These are phyloP conservation scores for Eutolmus rufibarbis DNA, from an alignment of 2,888 invertebrate genomes.

Conservation along the genomic window DNA sequence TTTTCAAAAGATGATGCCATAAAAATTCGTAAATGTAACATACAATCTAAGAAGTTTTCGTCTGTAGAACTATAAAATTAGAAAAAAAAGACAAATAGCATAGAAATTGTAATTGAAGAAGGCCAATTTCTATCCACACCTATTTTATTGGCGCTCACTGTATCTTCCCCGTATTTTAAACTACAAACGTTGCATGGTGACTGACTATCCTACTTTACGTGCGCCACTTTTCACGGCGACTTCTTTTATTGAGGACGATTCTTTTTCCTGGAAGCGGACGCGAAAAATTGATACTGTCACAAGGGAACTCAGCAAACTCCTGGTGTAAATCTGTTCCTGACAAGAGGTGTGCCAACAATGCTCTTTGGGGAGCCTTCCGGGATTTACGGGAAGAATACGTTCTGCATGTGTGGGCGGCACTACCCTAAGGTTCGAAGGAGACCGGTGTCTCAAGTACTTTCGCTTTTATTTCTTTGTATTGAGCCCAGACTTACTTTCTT, in stretches of 20 bases:
- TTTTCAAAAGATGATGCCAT: too few relatives aligned
- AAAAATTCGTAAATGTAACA: too few relatives aligned
- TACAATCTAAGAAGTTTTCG: too few relatives aligned
- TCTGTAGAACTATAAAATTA: too few relatives aligned
- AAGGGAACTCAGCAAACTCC: background rate
- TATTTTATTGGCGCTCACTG: background rate
- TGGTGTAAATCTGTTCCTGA: background rate
- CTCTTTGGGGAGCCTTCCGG: background rate
- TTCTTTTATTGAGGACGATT: background rate
- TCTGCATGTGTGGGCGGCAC: background rate
- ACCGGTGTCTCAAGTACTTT: background rate
- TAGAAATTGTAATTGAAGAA: too few relatives aligned
- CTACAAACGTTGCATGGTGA: background rate
- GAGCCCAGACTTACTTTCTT: background rate
- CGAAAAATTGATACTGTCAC: background rate
- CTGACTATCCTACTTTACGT: background rate
- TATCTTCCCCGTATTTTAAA: background rate
- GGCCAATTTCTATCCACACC: too few relatives aligned
- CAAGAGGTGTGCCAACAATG: background rate
- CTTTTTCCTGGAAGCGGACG: background rate
- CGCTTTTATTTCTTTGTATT: background rate
- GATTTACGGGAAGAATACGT: background rate
- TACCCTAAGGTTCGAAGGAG: background rate
- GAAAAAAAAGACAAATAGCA: too few relatives aligned
- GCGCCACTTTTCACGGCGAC: background rate